phyloP scores from a whole-genome alignment of 2,888 invertebrate genomes.

The Amaurobius ferox region DNA sequence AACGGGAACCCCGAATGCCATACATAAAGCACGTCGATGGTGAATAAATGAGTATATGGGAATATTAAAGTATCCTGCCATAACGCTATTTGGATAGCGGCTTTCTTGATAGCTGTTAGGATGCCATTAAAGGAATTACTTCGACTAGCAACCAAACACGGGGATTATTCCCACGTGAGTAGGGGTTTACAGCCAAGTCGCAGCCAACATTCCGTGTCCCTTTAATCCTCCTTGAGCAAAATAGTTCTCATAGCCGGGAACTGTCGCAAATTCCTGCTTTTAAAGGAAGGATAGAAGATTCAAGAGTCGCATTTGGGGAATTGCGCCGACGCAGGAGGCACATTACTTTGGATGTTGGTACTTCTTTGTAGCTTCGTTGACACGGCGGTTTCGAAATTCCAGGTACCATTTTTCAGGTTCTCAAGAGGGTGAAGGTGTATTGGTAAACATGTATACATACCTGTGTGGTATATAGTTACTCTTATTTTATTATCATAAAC shows the following conservation, averaged over 20 bases:
- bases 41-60: slow-evolving; percentile 67
- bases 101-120: slow-evolving; percentile 56
- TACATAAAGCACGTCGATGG: slow-evolving; percentile 48
- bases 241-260: slow-evolving; percentile 44
- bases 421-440: no score
- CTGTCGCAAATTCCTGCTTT: slow-evolving; percentile 67
- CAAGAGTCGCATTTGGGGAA: slow-evolving; percentile 52
- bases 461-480: no score
- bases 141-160: slow-evolving; percentile 44
- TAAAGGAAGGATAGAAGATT: slow-evolving; percentile 50
- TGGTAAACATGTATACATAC: no score
- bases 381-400: slow-evolving; percentile 11
- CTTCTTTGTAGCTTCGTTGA: slow-evolving; percentile 23
- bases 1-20: slow-evolving; percentile 40
- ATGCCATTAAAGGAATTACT: slow-evolving; percentile 67
- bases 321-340: slow-evolving; percentile 35
- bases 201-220: slow-evolving; percentile 43
- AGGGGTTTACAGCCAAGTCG: slow-evolving; percentile 41
- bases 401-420: background rate
- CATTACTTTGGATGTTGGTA: slow-evolving; percentile 37
- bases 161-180: slow-evolving; percentile 58
- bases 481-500: no score
- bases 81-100: slow-evolving; percentile 42
- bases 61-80: slow-evolving; percentile 55
- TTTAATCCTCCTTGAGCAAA: slow-evolving; percentile 57